Conservation (phyloP, 2,113 vertebrate genomes). For the Scopus umbretta region DNA sequence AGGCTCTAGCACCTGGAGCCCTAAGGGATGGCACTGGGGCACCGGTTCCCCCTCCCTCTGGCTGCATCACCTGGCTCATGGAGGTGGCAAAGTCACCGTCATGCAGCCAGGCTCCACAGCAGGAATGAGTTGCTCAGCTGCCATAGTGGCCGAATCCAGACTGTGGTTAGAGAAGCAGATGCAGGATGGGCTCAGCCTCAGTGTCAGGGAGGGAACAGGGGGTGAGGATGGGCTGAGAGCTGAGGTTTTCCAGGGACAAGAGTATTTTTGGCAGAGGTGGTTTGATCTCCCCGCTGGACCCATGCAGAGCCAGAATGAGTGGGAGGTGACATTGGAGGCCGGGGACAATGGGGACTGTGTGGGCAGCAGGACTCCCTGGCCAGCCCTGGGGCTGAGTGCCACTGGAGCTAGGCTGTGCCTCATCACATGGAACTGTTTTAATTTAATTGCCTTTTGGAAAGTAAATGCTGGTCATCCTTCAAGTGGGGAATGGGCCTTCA, state of each 20-base stretch:
- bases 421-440: rapidly evolving
- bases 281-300: not conserved
- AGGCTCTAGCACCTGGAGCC: not conserved
- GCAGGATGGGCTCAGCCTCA: not conserved
- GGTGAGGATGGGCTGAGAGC: not conserved
- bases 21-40: not conserved
- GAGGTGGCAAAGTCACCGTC: not conserved
- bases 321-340: not conserved
- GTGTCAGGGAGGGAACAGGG: rapidly evolving
- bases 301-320: not conserved
- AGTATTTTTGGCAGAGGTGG: not conserved
- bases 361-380: not conserved
- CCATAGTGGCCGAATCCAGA: not conserved
- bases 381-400: not conserved
- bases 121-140: not conserved
- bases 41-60: not conserved
- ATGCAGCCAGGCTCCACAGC: rapidly evolving
- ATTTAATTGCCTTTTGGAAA: not conserved
- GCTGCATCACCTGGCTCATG: rapidly evolving
- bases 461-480: not conserved
- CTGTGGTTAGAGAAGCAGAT: not conserved
- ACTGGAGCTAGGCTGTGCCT: not conserved
- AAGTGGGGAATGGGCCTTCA: not conserved
- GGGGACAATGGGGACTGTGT: rapidly evolving
- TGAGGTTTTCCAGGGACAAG: not conserved